phyloP scores from a whole-genome alignment of 2,113 vertebrate genomes.

The Paradoxurus hermaphroditus region DNA sequence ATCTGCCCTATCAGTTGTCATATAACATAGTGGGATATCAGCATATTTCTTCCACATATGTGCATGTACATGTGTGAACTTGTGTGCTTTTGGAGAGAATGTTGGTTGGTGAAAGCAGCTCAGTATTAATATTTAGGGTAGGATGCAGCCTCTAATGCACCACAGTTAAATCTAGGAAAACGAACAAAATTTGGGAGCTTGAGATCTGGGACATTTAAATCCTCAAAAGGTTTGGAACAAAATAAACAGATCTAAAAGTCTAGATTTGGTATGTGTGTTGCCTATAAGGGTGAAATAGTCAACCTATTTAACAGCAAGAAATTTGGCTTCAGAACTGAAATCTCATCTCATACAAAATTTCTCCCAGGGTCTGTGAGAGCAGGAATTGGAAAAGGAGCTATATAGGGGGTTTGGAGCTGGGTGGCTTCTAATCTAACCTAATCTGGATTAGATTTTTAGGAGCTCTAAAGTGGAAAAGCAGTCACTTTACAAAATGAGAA shows the following conservation, averaged over 20 bases:
- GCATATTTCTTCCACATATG: slow-evolving; percentile 46
- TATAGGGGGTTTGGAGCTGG: background rate
- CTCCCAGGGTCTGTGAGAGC: background rate
- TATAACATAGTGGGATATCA: background rate
- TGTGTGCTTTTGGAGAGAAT: slow-evolving; percentile 56
- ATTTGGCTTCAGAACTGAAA: slow-evolving; percentile 40
- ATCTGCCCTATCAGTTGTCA: slow-evolving; percentile 42
- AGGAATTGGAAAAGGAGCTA: slow-evolving; percentile 1
- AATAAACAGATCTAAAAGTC: slow-evolving; percentile 74
- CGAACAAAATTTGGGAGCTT: slow-evolving; percentile 66
- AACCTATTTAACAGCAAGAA: slow-evolving; percentile 44
- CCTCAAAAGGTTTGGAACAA: slow-evolving; percentile 75
- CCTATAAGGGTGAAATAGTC: slow-evolving; percentile 10
- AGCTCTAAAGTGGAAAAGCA: slow-evolving; percentile 9
- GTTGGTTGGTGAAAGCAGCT: slow-evolving; percentile 51
- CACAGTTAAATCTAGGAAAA: slow-evolving; percentile 60
- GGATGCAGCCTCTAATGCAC: slow-evolving; percentile 52
- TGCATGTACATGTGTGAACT: background rate
- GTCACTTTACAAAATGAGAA: slow-evolving; percentile 35
- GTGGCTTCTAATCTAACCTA: background rate
- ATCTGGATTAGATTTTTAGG: background rate
- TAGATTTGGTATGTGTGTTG: slow-evolving; percentile 51
- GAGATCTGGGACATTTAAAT: slow-evolving; percentile 68
- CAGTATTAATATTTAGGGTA: slow-evolving; percentile 67
- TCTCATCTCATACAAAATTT: slow-evolving; percentile 45